Base-by-base conservation (phyloP, 2,888 invertebrate genomes). In the Clanis bilineata region DNA sequence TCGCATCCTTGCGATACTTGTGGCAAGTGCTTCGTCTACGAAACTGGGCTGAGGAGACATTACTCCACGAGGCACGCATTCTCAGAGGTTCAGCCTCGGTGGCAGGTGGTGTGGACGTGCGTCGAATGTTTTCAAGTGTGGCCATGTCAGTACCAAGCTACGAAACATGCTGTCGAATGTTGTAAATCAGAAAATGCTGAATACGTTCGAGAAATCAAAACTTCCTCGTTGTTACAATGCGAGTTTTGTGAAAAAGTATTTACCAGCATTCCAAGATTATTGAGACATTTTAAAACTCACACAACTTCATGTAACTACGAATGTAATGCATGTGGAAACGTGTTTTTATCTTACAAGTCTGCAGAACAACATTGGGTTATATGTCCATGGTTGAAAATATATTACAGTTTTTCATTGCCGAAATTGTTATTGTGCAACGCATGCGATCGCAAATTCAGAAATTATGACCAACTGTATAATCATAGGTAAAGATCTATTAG, bases 301-400 rank as follows among this genome's bases (percentile, higher is more conserved):
- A 93, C 93, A 1, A 94, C 93, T n/a, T 92, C 93, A 67, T 93
- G 93, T 76, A 95, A 94, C 74, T 95, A 95, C 80, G 93, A 94
- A 74, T 96, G 96, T 76, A 90, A 90, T 61, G 93, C 93, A 64
- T 93, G 93, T 64, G 77, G 79, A 61, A 74, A 82, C 51, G 66
- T 76, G 43, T 93, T 93, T 70, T 59, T 71, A 12, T 88, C 87
- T 22, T 92, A 86, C 65, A 87, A 83, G 71, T 72, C 67, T 51
- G 91, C 88, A 18, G 86, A 90, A 66, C 83, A 86, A 58, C 93
- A 93, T 65, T 93, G 92, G 91, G 59, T 77, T 3, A 57, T 75
- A 23, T 93, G 93, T 64, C 80, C 84, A 28, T 92, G 91, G 90
- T 64, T 88, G 44, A 83, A 84, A 65, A 73, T 77, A 62, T 82